A percentile compares a stretch with the other conserved stretches of the same genome.
Evolutionary conservation across 2,797 vertebrate species (phyloP).

Genomic region (Catostomus latipinnis): DNA sequence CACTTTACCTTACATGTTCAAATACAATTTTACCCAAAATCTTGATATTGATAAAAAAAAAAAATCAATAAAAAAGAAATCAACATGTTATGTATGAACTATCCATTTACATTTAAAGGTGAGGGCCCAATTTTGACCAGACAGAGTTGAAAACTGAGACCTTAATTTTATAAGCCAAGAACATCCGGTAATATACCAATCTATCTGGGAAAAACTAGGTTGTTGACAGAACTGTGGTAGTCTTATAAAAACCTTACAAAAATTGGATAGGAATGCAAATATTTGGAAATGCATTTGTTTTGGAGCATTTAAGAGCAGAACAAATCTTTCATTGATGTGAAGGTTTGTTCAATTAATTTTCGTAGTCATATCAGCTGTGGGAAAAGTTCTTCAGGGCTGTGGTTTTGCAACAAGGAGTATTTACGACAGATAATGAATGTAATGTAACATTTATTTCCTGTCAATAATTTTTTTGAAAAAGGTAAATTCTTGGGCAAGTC

Average conservation of each 20-base stretch:
- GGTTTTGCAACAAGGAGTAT: slow-evolving; percentile 27
- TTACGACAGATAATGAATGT: slow-evolving; percentile 37
- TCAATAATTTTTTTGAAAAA: slow-evolving; percentile 17
- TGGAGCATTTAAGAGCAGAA: slow-evolving; percentile 39
- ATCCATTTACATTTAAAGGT: no score
- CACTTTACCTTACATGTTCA: background rate
- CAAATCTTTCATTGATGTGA: slow-evolving; percentile 41
- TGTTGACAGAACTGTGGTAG: background rate
- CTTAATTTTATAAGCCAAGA: no score
- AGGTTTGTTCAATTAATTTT: slow-evolving; percentile 12
- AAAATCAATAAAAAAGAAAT: no score
- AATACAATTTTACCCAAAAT: background rate
- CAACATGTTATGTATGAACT: no score
- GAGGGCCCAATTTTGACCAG: no score
- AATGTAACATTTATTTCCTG: slow-evolving; percentile 6
- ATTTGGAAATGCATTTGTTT: slow-evolving; percentile 45
- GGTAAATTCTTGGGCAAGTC: background rate
- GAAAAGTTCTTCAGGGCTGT: slow-evolving; percentile 26
- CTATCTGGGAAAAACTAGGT: background rate
- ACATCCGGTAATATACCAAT: background rate
- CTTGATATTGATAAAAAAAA: no score
- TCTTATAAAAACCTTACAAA: background rate
- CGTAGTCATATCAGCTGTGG: slow-evolving; percentile 30
- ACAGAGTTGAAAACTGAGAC: no score
- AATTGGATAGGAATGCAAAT: slow-evolving; percentile 5